Percentiles rank a stretch among this genome's conserved stretches.
phyloP scores from a whole-genome alignment of 2,113 vertebrate species.

The Scomber japonicus region DNA sequence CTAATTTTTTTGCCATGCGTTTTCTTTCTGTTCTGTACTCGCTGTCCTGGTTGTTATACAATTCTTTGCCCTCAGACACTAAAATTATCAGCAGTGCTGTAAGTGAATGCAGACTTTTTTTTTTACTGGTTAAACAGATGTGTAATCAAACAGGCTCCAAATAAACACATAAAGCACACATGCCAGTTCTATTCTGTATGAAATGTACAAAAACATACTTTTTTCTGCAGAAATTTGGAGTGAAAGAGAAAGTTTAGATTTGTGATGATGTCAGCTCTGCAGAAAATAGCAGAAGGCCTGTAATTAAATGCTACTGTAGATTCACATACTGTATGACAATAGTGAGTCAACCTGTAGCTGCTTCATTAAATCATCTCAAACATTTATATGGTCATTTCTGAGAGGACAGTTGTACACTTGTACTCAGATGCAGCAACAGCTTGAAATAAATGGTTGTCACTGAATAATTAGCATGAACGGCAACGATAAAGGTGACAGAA shows the following conservation, averaged over 20 bases:
- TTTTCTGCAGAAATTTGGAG: neutral
- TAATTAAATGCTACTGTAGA: neutral
- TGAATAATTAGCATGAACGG: neutral
- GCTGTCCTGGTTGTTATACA: slow-evolving; percentile 3
- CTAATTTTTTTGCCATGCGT: slow-evolving; percentile 2
- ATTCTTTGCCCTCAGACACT: neutral
- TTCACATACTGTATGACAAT: neutral
- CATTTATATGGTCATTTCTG: neutral
- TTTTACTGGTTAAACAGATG: neutral
- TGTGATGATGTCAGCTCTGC: neutral
- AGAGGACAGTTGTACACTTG: neutral
- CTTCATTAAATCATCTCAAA: neutral
- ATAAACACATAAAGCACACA: neutral
- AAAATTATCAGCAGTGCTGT: neutral
- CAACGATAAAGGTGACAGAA: neutral
- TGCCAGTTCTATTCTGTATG: neutral
- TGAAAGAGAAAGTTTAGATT: neutral
- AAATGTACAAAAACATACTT: neutral
- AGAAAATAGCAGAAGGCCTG: neutral
- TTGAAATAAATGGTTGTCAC: neutral
- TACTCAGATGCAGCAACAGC: no score
- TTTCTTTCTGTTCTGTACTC: neutral
- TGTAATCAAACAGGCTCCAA: neutral
- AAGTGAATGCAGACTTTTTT: neutral
- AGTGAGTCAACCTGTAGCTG: neutral